Evolutionary conservation across 2,888 invertebrate species (phyloP), one percentile per base, ranked within the genome.

Genomic region (Nemurella pictetii): DNA sequence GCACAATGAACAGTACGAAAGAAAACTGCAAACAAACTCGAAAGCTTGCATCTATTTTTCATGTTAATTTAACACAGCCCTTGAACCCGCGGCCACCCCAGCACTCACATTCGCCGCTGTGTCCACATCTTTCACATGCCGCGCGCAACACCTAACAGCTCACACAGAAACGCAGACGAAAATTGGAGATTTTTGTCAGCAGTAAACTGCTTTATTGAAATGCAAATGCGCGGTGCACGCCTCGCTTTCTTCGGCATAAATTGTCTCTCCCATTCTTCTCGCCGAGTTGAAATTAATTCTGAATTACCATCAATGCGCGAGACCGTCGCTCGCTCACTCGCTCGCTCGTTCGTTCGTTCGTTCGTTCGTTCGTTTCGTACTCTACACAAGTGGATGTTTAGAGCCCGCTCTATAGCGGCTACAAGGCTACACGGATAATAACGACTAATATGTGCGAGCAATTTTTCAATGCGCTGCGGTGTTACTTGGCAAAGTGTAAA

Each of bases 131-230:
- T 55, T 55, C 3, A 55, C 55, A 20, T n/a, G 55, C 55, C 55
- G 4, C 20, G 20, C 55, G 15, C 20, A 55, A 55, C 20, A 55
- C 55, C 55, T 55, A 55, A 55, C 20, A 7, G 55, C 55, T 12
- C 55, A 12, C 20, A 78, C 7, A 29, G 25, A 78, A 28, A 78
- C 30, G 30, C 27, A 77, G 12, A 77, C 77, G 78, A 78, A 78
- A 78, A 78, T 78, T 78, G 55, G 78, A 78, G 78, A 78, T 78
- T 30, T 78, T 78, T 78, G 78, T 78, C 78, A 30, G 78, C 30
- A 78, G 4, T 75, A 75, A 27, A 29, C 75, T 75, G 75, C 75
- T 75, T 28, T 30, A 78, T 78, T 78, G 30, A 78, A 78, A 78
- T 78, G 78, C 78, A 78, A 78, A 78, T 78, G 78, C 30, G 78